Conservation (phyloP, 2,797 vertebrate genomes). For the Nasua narica region DNA sequence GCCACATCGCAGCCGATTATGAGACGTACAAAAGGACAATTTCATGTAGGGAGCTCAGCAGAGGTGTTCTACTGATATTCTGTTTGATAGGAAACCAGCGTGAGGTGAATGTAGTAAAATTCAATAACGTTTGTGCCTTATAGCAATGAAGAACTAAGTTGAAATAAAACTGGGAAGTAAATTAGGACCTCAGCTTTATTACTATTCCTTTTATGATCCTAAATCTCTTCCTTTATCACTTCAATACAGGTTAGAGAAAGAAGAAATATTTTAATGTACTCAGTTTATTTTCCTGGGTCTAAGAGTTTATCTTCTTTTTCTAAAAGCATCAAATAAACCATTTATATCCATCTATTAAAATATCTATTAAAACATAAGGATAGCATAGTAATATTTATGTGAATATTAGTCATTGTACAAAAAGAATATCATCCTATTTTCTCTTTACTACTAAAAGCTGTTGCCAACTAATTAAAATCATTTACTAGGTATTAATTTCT, state of each 20-base stretch:
- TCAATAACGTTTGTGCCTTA: conserved; percentile 80
- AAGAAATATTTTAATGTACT: conserved; percentile 66
- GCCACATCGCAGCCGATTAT: conserved; percentile 92
- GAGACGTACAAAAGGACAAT: conserved; percentile 86
- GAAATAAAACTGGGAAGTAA: conserved; percentile 80
- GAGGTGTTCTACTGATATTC: conserved; percentile 85
- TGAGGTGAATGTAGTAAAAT: conserved; percentile 81
- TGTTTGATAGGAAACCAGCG: conserved; percentile 87
- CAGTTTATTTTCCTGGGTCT: conserved; percentile 42
- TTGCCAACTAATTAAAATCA: background rate
- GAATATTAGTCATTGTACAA: background rate
- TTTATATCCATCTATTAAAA: conserved; percentile 55
- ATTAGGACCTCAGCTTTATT: conserved; percentile 77
- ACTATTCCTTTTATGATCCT: conserved; percentile 61
- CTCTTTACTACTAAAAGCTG: background rate
- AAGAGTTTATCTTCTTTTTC: conserved; percentile 62
- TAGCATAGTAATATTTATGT: conserved; percentile 59
- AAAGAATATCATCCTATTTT: conserved; percentile 36
- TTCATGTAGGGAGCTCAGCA: conserved; percentile 86
- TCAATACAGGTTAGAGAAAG: conserved; percentile 50
- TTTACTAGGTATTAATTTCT: background rate
- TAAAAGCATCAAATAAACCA: conserved; percentile 48
- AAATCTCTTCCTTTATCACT: conserved; percentile 55
- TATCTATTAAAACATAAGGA: background rate
- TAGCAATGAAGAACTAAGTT: conserved; percentile 77